Evolutionary conservation across 2,113 vertebrate species (phyloP).

Genomic region (Hydrochoerus hydrochaeris): DNA sequence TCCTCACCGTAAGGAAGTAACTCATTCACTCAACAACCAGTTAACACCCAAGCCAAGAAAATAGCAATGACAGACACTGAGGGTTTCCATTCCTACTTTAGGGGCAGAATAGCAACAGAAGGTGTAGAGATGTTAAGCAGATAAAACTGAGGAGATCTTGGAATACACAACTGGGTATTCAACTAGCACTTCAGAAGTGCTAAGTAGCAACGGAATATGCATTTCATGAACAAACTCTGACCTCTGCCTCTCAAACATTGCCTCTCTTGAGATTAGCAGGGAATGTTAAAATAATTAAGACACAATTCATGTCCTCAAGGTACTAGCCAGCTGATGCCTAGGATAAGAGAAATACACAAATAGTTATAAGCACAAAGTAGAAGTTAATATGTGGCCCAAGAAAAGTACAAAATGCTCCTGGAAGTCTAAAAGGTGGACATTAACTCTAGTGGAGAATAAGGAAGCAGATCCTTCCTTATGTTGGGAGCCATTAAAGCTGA

Average conservation of each 20-base stretch:
- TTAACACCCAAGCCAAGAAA: slow-evolving; percentile 40
- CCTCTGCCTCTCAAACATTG: background rate
- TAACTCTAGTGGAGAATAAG: background rate
- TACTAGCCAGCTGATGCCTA: background rate
- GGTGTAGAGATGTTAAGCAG: background rate
- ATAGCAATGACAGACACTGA: slow-evolving; percentile 6
- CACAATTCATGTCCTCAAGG: background rate
- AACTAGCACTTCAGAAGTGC: background rate
- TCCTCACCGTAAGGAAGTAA: background rate
- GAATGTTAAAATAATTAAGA: background rate
- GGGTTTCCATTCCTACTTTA: slow-evolving; percentile 32
- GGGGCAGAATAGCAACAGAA: slow-evolving; percentile 43
- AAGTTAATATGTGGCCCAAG: background rate
- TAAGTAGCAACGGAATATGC: background rate
- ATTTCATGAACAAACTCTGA: slow-evolving; percentile 6
- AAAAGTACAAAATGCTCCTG: slow-evolving; percentile 27
- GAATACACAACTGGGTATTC: slow-evolving; percentile 18
- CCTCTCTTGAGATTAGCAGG: background rate
- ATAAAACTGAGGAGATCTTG: background rate
- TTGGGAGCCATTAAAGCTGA: too few relatives aligned
- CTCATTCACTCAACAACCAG: background rate
- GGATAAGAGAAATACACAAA: background rate
- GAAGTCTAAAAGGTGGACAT: slow-evolving; percentile 7
- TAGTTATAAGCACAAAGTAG: background rate
- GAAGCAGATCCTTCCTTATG: background rate